Conservation (phyloP, 2,113 vertebrate genomes). For the Paradoxurus hermaphroditus region DNA sequence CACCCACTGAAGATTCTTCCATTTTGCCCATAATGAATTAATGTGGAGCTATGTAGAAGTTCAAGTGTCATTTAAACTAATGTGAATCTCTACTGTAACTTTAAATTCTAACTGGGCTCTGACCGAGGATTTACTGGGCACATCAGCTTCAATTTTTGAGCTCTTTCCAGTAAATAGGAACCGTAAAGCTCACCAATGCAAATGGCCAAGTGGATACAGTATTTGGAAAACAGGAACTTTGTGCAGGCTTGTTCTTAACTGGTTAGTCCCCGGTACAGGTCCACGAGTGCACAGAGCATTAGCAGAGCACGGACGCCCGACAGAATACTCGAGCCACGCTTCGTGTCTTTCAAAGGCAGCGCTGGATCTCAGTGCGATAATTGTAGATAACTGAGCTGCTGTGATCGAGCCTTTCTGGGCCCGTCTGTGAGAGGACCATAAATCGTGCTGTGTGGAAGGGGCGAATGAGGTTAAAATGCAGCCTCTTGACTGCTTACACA, state of each 20-base stretch:
- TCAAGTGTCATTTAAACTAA: slow-evolving; percentile 96
- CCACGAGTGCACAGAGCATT: not conserved
- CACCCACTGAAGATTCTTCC: slow-evolving; percentile 87
- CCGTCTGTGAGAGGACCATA: not conserved
- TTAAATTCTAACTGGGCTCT: slow-evolving; percentile 79
- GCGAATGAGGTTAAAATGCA: slow-evolving; percentile 57
- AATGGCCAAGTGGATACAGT: slow-evolving; percentile 37
- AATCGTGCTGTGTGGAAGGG: slow-evolving; percentile 27
- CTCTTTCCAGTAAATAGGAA: slow-evolving; percentile 74
- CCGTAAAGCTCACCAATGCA: slow-evolving; percentile 42
- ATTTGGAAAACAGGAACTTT: slow-evolving; percentile 52
- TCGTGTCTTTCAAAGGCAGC: slow-evolving; percentile 38
- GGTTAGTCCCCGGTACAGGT: rapidly evolving
- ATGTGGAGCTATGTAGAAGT: slow-evolving; percentile 94
- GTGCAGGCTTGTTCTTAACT: not conserved
- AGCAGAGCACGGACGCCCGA: not conserved
- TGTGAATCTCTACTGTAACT: slow-evolving; percentile 84
- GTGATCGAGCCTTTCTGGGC: not conserved
- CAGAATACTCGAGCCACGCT: not conserved
- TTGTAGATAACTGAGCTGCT: slow-evolving; percentile 40
- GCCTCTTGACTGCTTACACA: slow-evolving; percentile 52
- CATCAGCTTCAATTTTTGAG: slow-evolving; percentile 72
- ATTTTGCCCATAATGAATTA: slow-evolving; percentile 96
- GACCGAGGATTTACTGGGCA: slow-evolving; percentile 80
- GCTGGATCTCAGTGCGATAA: not conserved